Base-by-base conservation (phyloP, 1,140 invertebrate genomes). In the Hestina assimilis region DNA sequence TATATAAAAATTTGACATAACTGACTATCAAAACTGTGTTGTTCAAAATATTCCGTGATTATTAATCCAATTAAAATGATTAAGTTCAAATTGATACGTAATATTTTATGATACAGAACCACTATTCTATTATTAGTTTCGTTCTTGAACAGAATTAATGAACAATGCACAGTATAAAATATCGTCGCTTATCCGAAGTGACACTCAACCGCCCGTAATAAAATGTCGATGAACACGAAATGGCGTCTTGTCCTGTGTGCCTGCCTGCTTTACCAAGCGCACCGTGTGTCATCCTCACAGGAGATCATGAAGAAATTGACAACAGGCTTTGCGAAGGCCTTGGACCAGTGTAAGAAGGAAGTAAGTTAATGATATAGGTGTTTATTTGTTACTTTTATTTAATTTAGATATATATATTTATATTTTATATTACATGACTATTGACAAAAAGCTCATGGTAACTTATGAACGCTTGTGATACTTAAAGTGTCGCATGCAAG, bases 301-400 rank as follows among this genome's bases (percentile, higher is more conserved):
- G 74, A 83, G 29, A 11, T 85, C 4, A 67, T 85, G 68, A 67
- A 69, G 19, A 79, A 79, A n/a, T 15, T 85, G 15, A 75, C 72
- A 2, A 57, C 41, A 4, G 73, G 75, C 0, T 85, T 85, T 33
- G 38, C 38, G 2, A 73, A 72, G 9, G 71, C 58, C 1, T 21
- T 85, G 21, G 69, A 78, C 1, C 38, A 69, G 4, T 85, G 82
- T 63, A 77, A 77, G 24, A 59, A 52, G 55, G 79, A 85, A 58
- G 82, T 81, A 59, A 66, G 67, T 53, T 1, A n/a, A n/a, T n/a
- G n/a, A n/a, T n/a, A n/a, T n/a, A n/a, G n/a, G n/a, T n/a, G n/a
- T n/a, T n/a, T n/a, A n/a, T n/a, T n/a, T n/a, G n/a, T n/a, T n/a
- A n/a, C n/a, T n/a, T n/a, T n/a, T n/a, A 33, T 12, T 15, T 21